These are phyloP conservation scores for Drosophila leontia DNA, from an alignment of 1,140 invertebrate species.

Conservation along the genomic window DNA sequence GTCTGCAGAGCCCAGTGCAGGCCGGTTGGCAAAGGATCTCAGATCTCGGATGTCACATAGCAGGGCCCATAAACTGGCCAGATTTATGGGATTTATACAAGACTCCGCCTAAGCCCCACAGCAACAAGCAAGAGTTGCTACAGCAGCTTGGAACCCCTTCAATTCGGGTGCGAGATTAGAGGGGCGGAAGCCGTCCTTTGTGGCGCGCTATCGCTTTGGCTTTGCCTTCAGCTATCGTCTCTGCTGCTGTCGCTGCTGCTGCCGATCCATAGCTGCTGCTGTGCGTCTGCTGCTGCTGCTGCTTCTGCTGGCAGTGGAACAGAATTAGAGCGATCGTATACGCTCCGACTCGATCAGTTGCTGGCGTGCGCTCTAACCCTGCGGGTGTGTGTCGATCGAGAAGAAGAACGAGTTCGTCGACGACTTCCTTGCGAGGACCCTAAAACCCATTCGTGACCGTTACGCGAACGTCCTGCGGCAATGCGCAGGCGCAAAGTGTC, in stretches of 20 bases:
- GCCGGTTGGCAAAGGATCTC: constrained; percentile 62
- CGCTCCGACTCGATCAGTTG: constrained; percentile 67
- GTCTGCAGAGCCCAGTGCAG: constrained; percentile 52
- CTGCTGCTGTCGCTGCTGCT: constrained; percentile 4
- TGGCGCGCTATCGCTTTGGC: constrained; percentile 37
- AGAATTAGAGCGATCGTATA: constrained; percentile 75
- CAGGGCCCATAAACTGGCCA: constrained; percentile 32
- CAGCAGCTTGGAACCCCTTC: constrained; percentile 3
- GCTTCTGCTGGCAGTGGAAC: constrained; percentile 50
- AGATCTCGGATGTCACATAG: constrained; percentile 1
- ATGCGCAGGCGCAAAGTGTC: constrained; percentile 76
- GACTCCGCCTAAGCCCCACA: constrained; percentile 1
- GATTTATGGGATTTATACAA: constrained; percentile 8
- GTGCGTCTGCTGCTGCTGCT: constrained; percentile 22
- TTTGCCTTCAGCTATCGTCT: constrained; percentile 18
- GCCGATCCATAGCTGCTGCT: constrained; percentile 2
- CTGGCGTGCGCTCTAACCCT: constrained; percentile 76
- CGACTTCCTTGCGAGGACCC: constrained; percentile 26
- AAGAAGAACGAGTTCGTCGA: constrained; percentile 38
- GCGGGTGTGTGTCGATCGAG: constrained; percentile 69
- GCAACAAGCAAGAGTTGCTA: constrained; percentile 8
- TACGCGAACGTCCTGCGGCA: constrained; percentile 45
- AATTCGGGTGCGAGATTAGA: constrained; percentile 48
- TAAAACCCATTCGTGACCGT: constrained; percentile 8
- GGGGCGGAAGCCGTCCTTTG: constrained; percentile 53